Evolutionary conservation across 2,113 vertebrate species (phyloP), one percentile per base, ranked within the genome.

Genomic region (Girardinichthys multiradiatus): DNA sequence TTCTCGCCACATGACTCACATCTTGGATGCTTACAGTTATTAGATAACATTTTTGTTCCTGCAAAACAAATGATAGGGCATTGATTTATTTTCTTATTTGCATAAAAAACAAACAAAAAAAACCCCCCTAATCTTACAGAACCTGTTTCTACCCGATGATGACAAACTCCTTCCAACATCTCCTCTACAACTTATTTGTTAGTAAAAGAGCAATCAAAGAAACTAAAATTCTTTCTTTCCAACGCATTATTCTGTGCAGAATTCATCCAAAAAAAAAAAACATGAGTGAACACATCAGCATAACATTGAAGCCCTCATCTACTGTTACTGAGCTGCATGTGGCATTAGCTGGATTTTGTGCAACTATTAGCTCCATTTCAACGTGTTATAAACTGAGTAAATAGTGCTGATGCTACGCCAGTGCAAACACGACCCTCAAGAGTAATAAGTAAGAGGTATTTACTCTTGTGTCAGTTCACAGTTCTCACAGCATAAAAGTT

Each of bases 21-120:
- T 0, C 1, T 5, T 8, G 94, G 93, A 0, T 62, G 61, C 0
- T 0, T 0, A 42, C 94, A 90, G 2, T 0, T 1, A 19, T 13
- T 3, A 0, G 5, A 1, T 0, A 0, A 0, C 90, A 89, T 89
- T 14, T 45, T 58, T 57, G 27, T 80, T 0, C 91, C 90, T 92
- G 83, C 8, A 79, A 70, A 77, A 76, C 24, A 68, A 73, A 21
- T 60, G 51, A 14, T 69, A 17, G 24, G 7, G 17, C 19, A 54
- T 21, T n/a, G 17, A 10, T 54, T 54, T 54, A 45, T 19, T 17
- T 45, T 17, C 42, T 45, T 45, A n/a, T n/a, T n/a, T n/a, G n/a
- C n/a, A n/a, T n/a, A n/a, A n/a, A n/a, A 45, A 45, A 4, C 42
- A 45, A 14, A 19, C 14, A 19, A 1, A 17, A 54, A n/a, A 54